Evolutionary conservation across 2,113 vertebrate genomes (phyloP).

Genomic region (Bos indicus): DNA sequence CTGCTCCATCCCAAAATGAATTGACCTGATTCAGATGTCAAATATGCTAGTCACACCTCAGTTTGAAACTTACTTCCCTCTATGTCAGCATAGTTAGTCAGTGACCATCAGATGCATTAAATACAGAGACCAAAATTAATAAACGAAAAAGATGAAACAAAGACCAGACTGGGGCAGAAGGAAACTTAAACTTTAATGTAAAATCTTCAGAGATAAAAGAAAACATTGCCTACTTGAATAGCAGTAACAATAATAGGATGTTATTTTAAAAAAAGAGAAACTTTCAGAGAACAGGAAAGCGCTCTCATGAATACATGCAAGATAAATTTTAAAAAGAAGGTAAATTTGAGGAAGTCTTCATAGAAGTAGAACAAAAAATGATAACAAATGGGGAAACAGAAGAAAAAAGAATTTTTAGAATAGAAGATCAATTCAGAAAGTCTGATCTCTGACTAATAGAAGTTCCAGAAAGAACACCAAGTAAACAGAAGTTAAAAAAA

Average conservation of each 20-base stretch:
- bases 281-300: not conserved
- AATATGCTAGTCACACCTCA: not conserved
- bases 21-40: not conserved
- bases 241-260: not conserved
- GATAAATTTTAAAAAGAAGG: not conserved
- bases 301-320: not conserved
- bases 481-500: not conserved
- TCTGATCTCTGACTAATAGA: conserved; percentile 20
- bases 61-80: not conserved
- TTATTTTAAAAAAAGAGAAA: not conserved
- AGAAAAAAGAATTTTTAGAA: not conserved
- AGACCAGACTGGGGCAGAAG: not conserved
- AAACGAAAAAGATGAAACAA: not conserved
- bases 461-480: conserved; percentile 15
- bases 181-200: not conserved
- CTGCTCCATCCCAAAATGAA: not conserved
- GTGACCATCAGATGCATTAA: not conserved
- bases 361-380: not conserved
- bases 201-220: not conserved
- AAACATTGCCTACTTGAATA: not conserved
- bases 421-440: not conserved
- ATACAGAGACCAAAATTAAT: not conserved
- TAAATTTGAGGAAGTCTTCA: not conserved
- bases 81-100: not conserved
- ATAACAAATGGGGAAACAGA: not conserved